Percentiles rank a stretch among this genome's conserved stretches.
Evolutionary conservation across 1,140 invertebrate genomes (phyloP).

Genomic region (Paracyclopina nana): DNA sequence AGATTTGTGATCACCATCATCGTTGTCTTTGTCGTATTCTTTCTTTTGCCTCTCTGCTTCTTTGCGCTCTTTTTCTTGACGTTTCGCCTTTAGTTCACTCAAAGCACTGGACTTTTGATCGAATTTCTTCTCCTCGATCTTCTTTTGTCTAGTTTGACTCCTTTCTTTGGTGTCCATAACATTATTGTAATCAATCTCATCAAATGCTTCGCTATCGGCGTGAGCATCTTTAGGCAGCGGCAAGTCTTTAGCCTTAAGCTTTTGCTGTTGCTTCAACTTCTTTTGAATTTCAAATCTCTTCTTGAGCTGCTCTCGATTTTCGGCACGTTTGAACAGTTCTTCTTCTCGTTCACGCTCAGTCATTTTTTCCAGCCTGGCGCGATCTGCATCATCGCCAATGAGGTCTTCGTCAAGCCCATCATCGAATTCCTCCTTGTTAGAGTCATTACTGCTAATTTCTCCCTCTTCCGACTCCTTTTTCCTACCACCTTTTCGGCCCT

Average conservation of each 20-base stretch:
- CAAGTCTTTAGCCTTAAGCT: conserved; percentile 27
- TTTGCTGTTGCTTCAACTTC: conserved; percentile 59
- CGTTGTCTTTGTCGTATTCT: conserved; percentile 28
- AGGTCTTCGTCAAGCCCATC: conserved; percentile 86
- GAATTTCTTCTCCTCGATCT: conserved; percentile 62
- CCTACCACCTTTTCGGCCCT: background rate
- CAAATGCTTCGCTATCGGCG: conserved; percentile 26
- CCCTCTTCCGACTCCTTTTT: conserved; percentile 25
- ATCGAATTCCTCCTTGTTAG: conserved; percentile 45
- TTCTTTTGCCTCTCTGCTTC: conserved; percentile 21
- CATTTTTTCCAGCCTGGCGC: conserved; percentile 63
- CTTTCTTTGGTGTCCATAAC: conserved; percentile 47
- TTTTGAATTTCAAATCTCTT: conserved; percentile 90
- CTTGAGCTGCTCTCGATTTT: conserved; percentile 75
- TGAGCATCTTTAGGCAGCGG: conserved; percentile 19
- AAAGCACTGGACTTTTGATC: conserved; percentile 80
- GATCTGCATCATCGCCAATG: conserved; percentile 91
- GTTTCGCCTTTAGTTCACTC: conserved; percentile 62
- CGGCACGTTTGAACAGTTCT: conserved; percentile 86
- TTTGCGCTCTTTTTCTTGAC: conserved; percentile 49
- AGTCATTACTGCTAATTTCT: conserved; percentile 30
- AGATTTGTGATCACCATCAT: conserved; percentile 7
- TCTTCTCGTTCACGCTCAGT: conserved; percentile 93
- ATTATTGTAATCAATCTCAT: conserved; percentile 29
- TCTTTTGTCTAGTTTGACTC: conserved; percentile 73